Base-by-base conservation (phyloP, 2,797 vertebrate genomes). In the Babyrousa celebensis region DNA sequence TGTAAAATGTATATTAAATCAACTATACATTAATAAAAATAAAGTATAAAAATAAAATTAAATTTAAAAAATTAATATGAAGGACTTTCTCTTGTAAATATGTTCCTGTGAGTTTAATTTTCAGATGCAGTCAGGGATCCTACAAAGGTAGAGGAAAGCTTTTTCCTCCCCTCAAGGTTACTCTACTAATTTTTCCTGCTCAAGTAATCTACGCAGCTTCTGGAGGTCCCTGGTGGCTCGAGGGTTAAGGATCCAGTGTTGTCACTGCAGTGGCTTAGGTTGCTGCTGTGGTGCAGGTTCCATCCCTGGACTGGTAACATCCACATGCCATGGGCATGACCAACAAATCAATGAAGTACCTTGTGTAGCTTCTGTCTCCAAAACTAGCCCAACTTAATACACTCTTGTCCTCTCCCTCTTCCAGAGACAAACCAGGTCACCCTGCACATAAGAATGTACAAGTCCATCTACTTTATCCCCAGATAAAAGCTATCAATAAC, bases 401-500 rank as follows among this genome's bases (percentile, higher is more conserved):
- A 18, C 18, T 25, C 25, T 77, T 77, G 67, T 65, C 27, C 21
- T 43, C 60, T 72, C 18, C 18, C 11, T 83, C 36, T 75, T 88
- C 77, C 52, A 62, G 1, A 17, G 43, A 56, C 23, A 16, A 40
- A 5, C 40, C 48, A 5, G 27, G 74, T 58, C 56, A 52, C 36
- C 43, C 16, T n/a, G 4, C 21, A n/a, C 12, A 25, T 9, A 36
- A 82, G n/a, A 71, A 70, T 15, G 20, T 16, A 75, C 27, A 60
- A 1, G 8, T 74, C 52, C 14, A 4, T 58, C 32, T 83, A 58
- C 1, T 12, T 40, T 32, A 63, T 36, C 16, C 8, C 4, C 80
- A 68, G 25, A 52, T 91, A 87, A 94, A 72, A 92, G 25, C 6
- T 67, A 29, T 58, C 67, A 62, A 56, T 43, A 80, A 70, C 83